Evolutionary conservation across 2,797 vertebrate species (phyloP), one percentile per base, ranked within the genome.

Genomic region (Sebastiscus albofasciatus): DNA sequence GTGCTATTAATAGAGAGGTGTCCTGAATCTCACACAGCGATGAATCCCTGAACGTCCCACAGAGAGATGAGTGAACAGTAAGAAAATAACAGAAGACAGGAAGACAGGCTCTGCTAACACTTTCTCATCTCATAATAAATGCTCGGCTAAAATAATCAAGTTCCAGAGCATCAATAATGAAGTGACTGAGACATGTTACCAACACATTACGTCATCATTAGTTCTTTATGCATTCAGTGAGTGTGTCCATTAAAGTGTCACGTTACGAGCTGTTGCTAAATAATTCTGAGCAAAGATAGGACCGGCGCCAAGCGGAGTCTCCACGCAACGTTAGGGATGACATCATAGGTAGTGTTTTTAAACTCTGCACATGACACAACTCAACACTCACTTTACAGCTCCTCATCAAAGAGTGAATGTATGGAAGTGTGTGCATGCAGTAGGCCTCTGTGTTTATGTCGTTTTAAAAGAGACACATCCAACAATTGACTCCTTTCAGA

Each of bases 1-100:
- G 67, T 8, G 83, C 91, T 94, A 94, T 93, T 87, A 74, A 93
- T 94, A 94, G 90, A 5, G 54, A 86, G 72, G 72, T 82, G 88
- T 85, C 84, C 91, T 84, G 82, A 85, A 90, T 87, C 80, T 79
- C 26, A 89, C 81, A 74, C 72, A 88, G 76, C 22, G 78, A 90
- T 74, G 88, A 87, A 83, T 90, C 92, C 89, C 87, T 81, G 75
- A 77, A 76, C 20, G 70, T 90, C 79, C 84, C 87, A 52, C 52
- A 59, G 78, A 83, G 85, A 82, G 33, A 82, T 24, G 59, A 88
- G 64, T 36, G 67, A 70, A 76, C 65, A 58, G 26, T 81, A 56
- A 49, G 24, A 34, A 75, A 69, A 55, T 31, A 46, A 52, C 22
- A 39, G 22, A 64, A 31, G 42, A 18, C 18, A 56, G 27, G 58